Evolutionary conservation across 1,140 invertebrate genomes (phyloP).

Genomic region (Drepana arcuata): DNA sequence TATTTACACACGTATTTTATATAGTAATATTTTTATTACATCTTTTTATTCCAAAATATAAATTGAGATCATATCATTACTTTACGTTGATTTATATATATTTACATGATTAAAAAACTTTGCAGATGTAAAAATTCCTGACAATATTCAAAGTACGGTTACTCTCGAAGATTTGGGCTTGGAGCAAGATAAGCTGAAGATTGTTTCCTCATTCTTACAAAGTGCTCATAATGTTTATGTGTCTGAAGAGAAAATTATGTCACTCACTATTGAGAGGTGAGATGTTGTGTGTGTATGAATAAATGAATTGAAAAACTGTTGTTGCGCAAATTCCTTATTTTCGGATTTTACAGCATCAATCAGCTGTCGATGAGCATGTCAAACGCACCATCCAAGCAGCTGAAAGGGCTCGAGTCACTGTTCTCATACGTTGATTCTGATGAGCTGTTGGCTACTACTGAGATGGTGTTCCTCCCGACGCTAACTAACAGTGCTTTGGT

Average conservation of each 20-base stretch:
- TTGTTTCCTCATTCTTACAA: neutral
- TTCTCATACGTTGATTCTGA: conserved; percentile 20
- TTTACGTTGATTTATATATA: neutral
- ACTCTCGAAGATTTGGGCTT: neutral
- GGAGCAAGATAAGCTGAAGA: neutral
- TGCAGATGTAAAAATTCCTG: neutral
- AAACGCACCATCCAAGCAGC: conserved; percentile 6
- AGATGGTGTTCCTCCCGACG: conserved; percentile 20
- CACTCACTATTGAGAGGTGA: neutral
- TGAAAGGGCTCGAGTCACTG: conserved; percentile 14
- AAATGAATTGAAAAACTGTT: neutral
- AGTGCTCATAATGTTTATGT: neutral
- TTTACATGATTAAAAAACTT: neutral
- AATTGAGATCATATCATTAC: too few species aligned
- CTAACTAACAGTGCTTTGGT: conserved; percentile 11
- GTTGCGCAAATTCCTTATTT: neutral
- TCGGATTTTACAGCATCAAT: conserved; percentile 4
- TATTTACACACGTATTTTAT: too few species aligned
- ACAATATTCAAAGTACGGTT: neutral
- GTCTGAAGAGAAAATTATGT: neutral
- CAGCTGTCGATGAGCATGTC: conserved; percentile 1
- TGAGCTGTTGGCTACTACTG: conserved; percentile 14
- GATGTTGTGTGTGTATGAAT: neutral
- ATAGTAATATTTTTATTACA: too few species aligned
- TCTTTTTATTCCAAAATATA: too few species aligned